Evolutionary conservation across 2,797 vertebrate genomes (phyloP), one percentile per base, ranked within the genome.

Genomic region (Tolypeutes matacus): DNA sequence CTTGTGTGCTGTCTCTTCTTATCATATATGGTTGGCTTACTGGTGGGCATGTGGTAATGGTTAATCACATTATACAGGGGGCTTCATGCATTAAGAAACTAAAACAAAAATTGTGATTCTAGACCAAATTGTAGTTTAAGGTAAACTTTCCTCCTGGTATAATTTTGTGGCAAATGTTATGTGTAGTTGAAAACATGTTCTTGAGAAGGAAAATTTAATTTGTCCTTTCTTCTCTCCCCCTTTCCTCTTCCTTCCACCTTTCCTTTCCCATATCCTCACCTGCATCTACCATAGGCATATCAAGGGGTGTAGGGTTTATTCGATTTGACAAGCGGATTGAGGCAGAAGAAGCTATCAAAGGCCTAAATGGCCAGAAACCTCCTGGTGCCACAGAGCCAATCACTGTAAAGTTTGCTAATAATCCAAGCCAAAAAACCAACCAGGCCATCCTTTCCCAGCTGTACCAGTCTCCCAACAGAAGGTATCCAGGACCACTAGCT

Each of bases 331-430:
- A 99, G 95, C 98, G 99, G 94, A 99, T 99, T 96, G 99, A 99
- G 97, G 99, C 99, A 18, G 99, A 99, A 98, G 99, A 99, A 98
- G 99, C 99, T 97, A 99, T 99, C 97, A 99, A 99, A 97, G 99
- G 99, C 86, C 98, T 99, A 96, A 99, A 99, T 95, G 99, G 99
- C 93, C 99, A 99, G 98, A 99, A 99, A 98, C 99, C 99, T 56
- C 99, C 99, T 8, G 98, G 99, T 95, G 99, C 99, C 98, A 99
- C 99, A 5, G 99, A 99, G 97, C 99, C 99, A 81, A 99, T 99
- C 96, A 99, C 99, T 62, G 99, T 99, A 96, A 99, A 99, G 98
- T 99, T 99, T 98, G 99, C 99, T 86, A 99, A 99, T 98, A 99
- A 99, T 98, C 99, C 99, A 97, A 99, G 99, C 98, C 99, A 99